Base-by-base conservation (phyloP, 2,113 vertebrate species). In the Chaetorhynchus papuensis region DNA sequence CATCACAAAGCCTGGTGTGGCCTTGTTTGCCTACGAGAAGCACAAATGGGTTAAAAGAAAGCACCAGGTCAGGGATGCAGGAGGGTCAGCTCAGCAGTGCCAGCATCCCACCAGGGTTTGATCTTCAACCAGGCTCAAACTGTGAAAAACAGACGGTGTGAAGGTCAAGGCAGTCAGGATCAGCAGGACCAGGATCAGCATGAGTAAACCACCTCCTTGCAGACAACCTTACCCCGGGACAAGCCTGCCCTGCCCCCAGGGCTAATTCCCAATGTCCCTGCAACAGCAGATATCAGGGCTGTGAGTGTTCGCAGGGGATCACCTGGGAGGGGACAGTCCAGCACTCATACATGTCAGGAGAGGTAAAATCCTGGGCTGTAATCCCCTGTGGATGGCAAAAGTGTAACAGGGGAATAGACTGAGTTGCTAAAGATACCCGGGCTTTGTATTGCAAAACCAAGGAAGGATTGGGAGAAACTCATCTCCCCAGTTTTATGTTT, bases 251-350 rank as follows among this genome's bases (percentile, higher is more conserved):
- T 77, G 66, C 12, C 31, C 31, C 23, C 78, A 22, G 44, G 37
- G 82, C 44, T 39, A 9, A 74, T 26, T 57, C 28, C 23, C 17
- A 18, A 16, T 21, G 23, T 49, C 8, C 2, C 23, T 35, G 19
- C 24, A 59, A 56, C 1, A 2, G 26, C 21, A 13, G 47, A 12
- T 17, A 44, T 2, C 0, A 3, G 65, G 47, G 52, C 21, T 59
- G 27, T 31, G 63, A 0, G 3, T n/a, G 45, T 11, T 74, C 4
- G 1, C 27, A n/a, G 23, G 15, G 15, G 8, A 70, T 63, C 28
- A 41, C 14, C 31, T 41, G 16, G 26, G 39, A 71, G 50, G 64
- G 19, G 42, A 31, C 19, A 57, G 33, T 16, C 15, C 59, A 63
- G 24, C 22, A 30, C 39, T 64, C n/a, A 37, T 2, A 33, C 5